Evolutionary conservation across 2,797 vertebrate genomes (phyloP).

Genomic region (Odontamblyopus rebecca): DNA sequence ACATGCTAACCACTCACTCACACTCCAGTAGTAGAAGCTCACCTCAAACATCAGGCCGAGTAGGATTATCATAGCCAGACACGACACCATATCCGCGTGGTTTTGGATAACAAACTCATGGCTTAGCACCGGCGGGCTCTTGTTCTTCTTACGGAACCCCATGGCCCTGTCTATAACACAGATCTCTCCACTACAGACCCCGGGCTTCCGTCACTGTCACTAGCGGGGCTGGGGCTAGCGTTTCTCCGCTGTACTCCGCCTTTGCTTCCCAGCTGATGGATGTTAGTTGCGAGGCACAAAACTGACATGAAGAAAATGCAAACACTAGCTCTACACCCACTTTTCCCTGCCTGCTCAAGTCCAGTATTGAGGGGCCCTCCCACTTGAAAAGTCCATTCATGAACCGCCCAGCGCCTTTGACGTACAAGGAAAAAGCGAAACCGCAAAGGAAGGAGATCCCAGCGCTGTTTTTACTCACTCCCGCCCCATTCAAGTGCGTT

Average conservation of each 20-base stretch:
- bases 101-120: constrained; percentile 85
- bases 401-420: constrained; percentile 65
- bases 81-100: constrained; percentile 77
- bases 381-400: constrained; percentile 52
- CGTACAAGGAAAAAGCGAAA: constrained; percentile 62
- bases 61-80: constrained; percentile 76
- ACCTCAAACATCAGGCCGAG: constrained; percentile 81
- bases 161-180: constrained; percentile 50
- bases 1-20: constrained; percentile 35
- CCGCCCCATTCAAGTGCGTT: not conserved
- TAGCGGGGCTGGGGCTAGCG: constrained; percentile 35
- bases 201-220: constrained; percentile 29
- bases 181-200: constrained; percentile 23
- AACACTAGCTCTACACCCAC: constrained; percentile 57
- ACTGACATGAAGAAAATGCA: constrained; percentile 53
- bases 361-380: constrained; percentile 50
- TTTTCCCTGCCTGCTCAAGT: constrained; percentile 52
- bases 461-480: constrained; percentile 52
- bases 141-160: constrained; percentile 83
- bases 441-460: constrained; percentile 40
- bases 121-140: constrained; percentile 79
- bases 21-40: constrained; percentile 32
- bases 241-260: constrained; percentile 11
- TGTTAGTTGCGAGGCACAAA: constrained; percentile 32
- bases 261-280: constrained; percentile 29